Evolutionary conservation across 2,797 vertebrate genomes (phyloP), one percentile per base, ranked within the genome.

Genomic region (Catostomus latipinnis): DNA sequence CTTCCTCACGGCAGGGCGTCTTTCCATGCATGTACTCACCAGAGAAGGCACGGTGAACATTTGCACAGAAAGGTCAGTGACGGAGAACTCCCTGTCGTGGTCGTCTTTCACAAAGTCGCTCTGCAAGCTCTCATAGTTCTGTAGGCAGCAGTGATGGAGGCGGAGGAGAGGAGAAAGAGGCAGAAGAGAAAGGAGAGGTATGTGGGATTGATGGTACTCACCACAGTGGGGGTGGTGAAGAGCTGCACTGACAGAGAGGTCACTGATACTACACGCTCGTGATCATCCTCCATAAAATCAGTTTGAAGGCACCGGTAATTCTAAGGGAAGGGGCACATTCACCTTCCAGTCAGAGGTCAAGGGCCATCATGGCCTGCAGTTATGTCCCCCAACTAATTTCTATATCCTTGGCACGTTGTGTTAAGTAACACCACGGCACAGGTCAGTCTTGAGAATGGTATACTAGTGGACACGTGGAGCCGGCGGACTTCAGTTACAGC

Each of bases 271-370:
- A 96, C 93, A 88, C 97, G 95, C 90, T 99, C 97, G 88, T 99
- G 97, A 94, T 99, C 97, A 86, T 98, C 97, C 92, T 98, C 97
- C 97, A 99, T 96, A 95, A 98, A 99, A 95, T 98, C 96, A 94
- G 94, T 98, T 95, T 98, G 97, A 89, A 98, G 96, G 88, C 96
- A 94, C 94, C 95, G 95, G 96, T 98, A 99, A 96, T 96, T 99
- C 97, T 98, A 96, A 94, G 93, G 92, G 94, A 93, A 90, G 93
- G 45, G 83, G 74, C 92, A 96, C 90, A 96, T 95, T 95, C 93
- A 96, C 94, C 95, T 96, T 95, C 90, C 60, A 93, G 94, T 84
- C 74, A 84, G 77, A 84, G 77, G 82, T 75, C 74, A 82, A 65
- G 63, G 70, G 78, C 69, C 56, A 77, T 60, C 74, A 54, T 63